Evolutionary conservation across 1,140 invertebrate species (phyloP), one percentile per base, ranked within the genome.

Genomic region (Leptestheria dahalacensis): DNA sequence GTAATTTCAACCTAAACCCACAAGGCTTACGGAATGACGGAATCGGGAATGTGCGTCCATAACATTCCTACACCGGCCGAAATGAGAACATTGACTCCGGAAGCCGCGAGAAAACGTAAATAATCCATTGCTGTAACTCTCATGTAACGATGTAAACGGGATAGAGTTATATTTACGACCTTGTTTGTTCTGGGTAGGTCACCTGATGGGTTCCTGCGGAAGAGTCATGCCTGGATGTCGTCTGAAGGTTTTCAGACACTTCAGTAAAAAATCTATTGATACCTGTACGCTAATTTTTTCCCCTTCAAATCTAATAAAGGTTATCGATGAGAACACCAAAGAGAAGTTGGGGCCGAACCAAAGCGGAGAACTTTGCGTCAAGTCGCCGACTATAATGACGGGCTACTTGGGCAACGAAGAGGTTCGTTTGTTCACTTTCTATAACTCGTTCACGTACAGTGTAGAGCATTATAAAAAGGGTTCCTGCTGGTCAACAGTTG

Each of bases 311-410:
- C 24, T 33, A 56, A 29, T 57, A 20, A 23, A 57, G 24, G 75
- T 83, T 0, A 61, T 82, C 59, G 79, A 84, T 69, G 67, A 77
- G 24, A 78, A 84, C 48, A 83, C 74, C 10, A 76, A 79, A 6
- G 70, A 78, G 63, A 65, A 71, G 15, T 64, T 86, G 21, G 82
- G 82, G 1, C 71, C 81, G 0, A 71, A 78, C 48, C 61, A 78
- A 63, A 68, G 73, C 51, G 85, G 85, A 10, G 85, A 88, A 68
- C 66, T 88, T 2, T 86, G 80, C 67, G 74, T 84, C 21, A 81
- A 81, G 65, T 82, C 82, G 4, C 75, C 76, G 26, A 66, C 78
- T 61, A 70, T 83, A 1, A 83, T 83, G 79, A 77, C 80, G 61
- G 82, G 82, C 1, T 85, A 85, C 61, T 26, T 25, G n/a, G 23